A percentile compares a stretch with the other conserved stretches of the same genome.
These are phyloP conservation scores for Onchidella celtica DNA, from an alignment of 2,888 invertebrate genomes.

Conservation along the genomic window DNA sequence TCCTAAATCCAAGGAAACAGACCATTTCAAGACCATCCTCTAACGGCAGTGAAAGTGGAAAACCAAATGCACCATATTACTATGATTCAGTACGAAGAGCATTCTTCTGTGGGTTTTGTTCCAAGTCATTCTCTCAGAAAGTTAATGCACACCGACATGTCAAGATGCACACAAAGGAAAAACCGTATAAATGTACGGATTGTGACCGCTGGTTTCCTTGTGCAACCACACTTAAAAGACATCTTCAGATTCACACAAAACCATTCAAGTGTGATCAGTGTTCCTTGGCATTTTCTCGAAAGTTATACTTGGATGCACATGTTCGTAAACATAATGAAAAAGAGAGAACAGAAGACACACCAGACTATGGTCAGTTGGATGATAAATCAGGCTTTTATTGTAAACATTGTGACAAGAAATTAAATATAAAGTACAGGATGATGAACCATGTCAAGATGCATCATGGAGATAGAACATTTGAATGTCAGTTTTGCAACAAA, in stretches of 20 bases:
- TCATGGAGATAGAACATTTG: slow-evolving; percentile 17
- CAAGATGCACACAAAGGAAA: slow-evolving; percentile 37
- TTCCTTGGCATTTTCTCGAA: slow-evolving; percentile 38
- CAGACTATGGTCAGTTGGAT: slow-evolving; percentile 41
- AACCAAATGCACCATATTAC: slow-evolving; percentile 27
- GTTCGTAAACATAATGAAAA: slow-evolving; percentile 31
- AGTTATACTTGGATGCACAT: slow-evolving; percentile 41
- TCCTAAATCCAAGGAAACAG: neutral
- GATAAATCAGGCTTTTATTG: slow-evolving; percentile 41
- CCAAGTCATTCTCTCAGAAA: slow-evolving; percentile 35
- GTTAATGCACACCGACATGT: slow-evolving; percentile 39
- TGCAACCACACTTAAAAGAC: slow-evolving; percentile 27
- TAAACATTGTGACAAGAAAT: slow-evolving; percentile 44
- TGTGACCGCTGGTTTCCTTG: slow-evolving; percentile 34
- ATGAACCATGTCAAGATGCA: slow-evolving; percentile 46
- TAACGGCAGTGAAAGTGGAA: slow-evolving; percentile 3
- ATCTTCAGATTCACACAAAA: slow-evolving; percentile 37
- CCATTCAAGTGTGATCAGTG: slow-evolving; percentile 48
- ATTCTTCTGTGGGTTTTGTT: slow-evolving; percentile 44
- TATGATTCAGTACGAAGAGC: slow-evolving; percentile 27
- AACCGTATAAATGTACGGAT: slow-evolving; percentile 25
- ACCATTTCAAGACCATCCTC: neutral
- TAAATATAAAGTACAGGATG: slow-evolving; percentile 44
- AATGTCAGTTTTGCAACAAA: slow-evolving; percentile 44
- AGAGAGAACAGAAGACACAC: slow-evolving; percentile 40